Evolutionary conservation across 1,140 invertebrate species (phyloP).

Genomic region (Lithobius niger): DNA sequence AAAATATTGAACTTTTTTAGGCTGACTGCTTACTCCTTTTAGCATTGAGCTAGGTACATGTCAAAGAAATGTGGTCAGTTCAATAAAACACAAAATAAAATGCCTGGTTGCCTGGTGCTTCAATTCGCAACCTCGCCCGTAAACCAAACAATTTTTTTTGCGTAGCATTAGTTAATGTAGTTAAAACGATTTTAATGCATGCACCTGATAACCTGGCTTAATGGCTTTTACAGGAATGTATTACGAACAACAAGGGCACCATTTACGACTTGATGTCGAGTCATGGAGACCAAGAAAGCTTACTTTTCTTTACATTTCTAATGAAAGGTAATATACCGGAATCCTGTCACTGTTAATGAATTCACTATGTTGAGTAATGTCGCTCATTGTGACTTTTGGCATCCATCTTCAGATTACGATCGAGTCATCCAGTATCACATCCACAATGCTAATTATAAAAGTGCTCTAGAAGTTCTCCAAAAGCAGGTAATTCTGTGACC

Average conservation of each 20-base stretch:
- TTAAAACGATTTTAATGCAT: not conserved
- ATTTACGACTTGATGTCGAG: conserved; percentile 81
- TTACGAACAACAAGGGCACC: conserved; percentile 58
- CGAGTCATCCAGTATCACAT: conserved; percentile 77
- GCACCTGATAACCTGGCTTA: not conserved
- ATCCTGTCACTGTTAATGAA: not conserved
- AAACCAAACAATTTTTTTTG: too few relatives aligned
- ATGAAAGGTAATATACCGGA: conserved; percentile 45
- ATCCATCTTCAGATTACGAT: conserved; percentile 53
- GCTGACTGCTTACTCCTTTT: too few relatives aligned
- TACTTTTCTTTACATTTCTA: conserved; percentile 68
- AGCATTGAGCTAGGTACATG: too few relatives aligned
- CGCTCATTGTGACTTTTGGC: not conserved
- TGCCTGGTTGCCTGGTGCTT: too few relatives aligned
- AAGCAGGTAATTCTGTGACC: not conserved
- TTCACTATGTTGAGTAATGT: not conserved
- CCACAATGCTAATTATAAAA: conserved; percentile 41
- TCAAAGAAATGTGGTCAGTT: too few relatives aligned
- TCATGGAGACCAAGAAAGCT: conserved; percentile 80
- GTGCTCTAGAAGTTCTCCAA: conserved; percentile 15
- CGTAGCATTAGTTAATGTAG: not conserved
- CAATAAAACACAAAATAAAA: too few relatives aligned
- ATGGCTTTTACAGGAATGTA: conserved; percentile 41
- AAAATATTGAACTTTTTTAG: too few relatives aligned
- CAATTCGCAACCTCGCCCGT: conserved; percentile 1